Base-by-base conservation (phyloP, 2,113 vertebrate species). In the Indicator indicator region DNA sequence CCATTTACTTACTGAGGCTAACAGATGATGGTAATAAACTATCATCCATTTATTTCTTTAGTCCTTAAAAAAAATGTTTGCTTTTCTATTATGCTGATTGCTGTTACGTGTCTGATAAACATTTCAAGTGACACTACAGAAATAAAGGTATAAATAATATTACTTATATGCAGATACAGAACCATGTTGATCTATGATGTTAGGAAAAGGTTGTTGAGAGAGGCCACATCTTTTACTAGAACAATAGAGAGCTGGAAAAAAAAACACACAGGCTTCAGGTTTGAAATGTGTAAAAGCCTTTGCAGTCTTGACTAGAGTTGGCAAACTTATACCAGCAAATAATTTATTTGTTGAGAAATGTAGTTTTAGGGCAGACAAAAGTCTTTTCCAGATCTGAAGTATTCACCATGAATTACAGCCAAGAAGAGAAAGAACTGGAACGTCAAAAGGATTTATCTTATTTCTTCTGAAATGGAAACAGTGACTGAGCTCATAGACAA, bases 401-500 rank as follows among this genome's bases (percentile, higher is more conserved):
- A 88, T 68, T 93, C 65, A 75, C 52, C 26, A 5, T 1, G 62
- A 60, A 30, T 58, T 54, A 82, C 58, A 84, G 90, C 90, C 94
- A 96, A 82, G 83, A 75, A 46, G 58, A 88, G 48, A 94, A 93
- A 75, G 86, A 68, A 58, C 62, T 40, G 40, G 73, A 93, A 90
- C 27, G 86, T 93, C 90, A 75, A 32, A 96, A 68, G 80, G 86
- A 95, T 96, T 96, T 90, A 81, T 96, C 94, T 83, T 62, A 30
- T 78, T 95, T 86, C 65, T 95, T 83, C 94, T 95, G 86, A 96
- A 94, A 96, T 95, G 95, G 95, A 95, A 96, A 93, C 38, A 95
- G 70, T 93, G 95, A 88, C 27, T 0, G 0, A 68, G 69, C 54
- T 21, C 77, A 83, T 83, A 87, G 93, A 95, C 92, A 93, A 85